Evolutionary conservation across 2,113 vertebrate genomes (phyloP).

Genomic region (Cavia aperea): DNA sequence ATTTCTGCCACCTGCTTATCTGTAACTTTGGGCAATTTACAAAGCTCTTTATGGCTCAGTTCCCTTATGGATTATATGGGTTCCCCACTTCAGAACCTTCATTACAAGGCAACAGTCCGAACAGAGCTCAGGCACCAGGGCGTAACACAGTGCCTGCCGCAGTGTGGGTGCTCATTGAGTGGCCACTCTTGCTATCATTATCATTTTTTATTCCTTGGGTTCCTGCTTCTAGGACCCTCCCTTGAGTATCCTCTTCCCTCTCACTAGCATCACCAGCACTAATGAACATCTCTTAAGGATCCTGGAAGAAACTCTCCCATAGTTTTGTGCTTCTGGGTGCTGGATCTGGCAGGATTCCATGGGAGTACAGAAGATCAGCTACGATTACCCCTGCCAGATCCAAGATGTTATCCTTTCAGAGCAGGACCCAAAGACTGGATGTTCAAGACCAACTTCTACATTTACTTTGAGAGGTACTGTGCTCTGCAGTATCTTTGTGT

Average conservation of each 20-base stretch:
- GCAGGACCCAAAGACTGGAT: neutral
- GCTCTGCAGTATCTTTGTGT: neutral
- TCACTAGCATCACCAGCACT: neutral
- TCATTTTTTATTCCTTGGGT: neutral
- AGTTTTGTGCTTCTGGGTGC: neutral
- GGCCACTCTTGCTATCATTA: neutral
- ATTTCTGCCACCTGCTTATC: conserved; percentile 4
- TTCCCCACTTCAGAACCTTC: neutral
- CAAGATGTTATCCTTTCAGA: neutral
- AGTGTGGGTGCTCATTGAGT: neutral
- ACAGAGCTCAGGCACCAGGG: neutral
- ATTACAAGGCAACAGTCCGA: neutral
- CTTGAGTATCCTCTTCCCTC: neutral
- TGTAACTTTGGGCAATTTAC: neutral
- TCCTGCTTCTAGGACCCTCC: neutral
- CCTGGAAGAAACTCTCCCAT: neutral
- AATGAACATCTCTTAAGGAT: neutral
- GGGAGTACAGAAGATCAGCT: neutral
- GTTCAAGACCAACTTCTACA: neutral
- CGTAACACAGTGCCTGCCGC: neutral
- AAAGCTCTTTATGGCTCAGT: neutral
- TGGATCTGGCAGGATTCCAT: neutral
- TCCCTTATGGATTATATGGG: neutral
- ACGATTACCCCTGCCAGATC: neutral
- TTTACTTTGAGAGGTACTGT: neutral